Percentiles rank a stretch among this genome's conserved stretches.
phyloP scores from a whole-genome alignment of 2,888 invertebrate species.

The Parnassius smintheus region DNA sequence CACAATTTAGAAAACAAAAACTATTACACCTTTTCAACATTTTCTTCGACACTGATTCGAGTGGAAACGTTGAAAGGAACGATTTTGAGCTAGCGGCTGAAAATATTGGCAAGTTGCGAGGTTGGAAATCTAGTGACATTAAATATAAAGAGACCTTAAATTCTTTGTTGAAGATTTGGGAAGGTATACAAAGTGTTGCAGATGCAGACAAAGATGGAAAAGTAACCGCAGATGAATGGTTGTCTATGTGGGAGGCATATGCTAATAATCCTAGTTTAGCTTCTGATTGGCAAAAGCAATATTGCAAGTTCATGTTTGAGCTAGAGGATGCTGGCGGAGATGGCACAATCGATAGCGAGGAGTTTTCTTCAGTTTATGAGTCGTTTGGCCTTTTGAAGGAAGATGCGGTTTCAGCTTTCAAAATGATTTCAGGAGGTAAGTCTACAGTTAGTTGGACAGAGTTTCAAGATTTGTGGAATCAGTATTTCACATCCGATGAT shows the following conservation, averaged over 20 bases:
- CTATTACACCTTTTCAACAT: slow-evolving; percentile 63
- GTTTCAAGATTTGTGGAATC: slow-evolving; percentile 88
- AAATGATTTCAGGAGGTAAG: slow-evolving; percentile 86
- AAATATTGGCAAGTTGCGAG: slow-evolving; percentile 88
- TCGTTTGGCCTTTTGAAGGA: slow-evolving; percentile 86
- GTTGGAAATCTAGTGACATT: slow-evolving; percentile 85
- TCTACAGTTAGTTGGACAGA: slow-evolving; percentile 85
- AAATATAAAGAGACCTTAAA: slow-evolving; percentile 86
- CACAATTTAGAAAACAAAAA: slow-evolving; percentile 89
- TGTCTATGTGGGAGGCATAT: slow-evolving; percentile 41
- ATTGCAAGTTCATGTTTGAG: slow-evolving; percentile 92
- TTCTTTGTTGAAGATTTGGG: slow-evolving; percentile 89
- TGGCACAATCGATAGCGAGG: slow-evolving; percentile 84
- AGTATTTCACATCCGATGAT: slow-evolving; percentile 69
- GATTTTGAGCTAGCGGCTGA: slow-evolving; percentile 90
- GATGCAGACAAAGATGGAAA: slow-evolving; percentile 83
- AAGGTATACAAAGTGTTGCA: slow-evolving; percentile 86
- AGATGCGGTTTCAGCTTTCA: slow-evolving; percentile 87
- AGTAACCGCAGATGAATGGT: slow-evolving; percentile 34
- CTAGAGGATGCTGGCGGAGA: slow-evolving; percentile 91
- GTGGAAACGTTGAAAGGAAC: slow-evolving; percentile 89
- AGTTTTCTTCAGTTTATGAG: slow-evolving; percentile 88
- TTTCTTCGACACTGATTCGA: slow-evolving; percentile 91
- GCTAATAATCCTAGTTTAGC: slow-evolving; percentile 78
- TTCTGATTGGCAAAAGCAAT: slow-evolving; percentile 89